A percentile compares a stretch with the other conserved stretches of the same genome.
Conservation (phyloP, 1,140 invertebrate species). For the Tribolium castaneum region DNA sequence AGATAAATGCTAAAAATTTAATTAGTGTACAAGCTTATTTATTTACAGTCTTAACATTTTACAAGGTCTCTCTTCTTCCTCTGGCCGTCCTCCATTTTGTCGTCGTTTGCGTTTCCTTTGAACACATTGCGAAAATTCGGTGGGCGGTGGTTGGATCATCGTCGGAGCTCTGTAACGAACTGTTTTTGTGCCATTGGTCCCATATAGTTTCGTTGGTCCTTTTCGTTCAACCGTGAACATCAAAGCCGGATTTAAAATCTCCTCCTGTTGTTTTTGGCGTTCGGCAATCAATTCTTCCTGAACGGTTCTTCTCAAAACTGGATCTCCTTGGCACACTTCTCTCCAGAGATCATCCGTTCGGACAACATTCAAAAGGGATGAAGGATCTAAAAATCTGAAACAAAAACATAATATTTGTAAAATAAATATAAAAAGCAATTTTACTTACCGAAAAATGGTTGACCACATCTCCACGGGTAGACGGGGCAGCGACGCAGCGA, state of each 20-base stretch:
- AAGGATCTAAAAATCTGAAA: neutral
- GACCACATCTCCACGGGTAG: neutral
- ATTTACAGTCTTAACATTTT: neutral
- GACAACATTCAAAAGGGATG: neutral
- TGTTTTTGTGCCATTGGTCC: neutral
- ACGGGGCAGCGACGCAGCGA: neutral
- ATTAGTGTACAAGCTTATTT: neutral
- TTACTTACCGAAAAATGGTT: neutral
- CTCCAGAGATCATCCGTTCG: neutral
- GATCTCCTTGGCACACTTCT: neutral
- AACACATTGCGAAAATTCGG: neutral
- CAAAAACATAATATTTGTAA: neutral
- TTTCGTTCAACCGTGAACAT: neutral
- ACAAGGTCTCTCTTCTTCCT: neutral
- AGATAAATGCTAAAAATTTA: too few relatives aligned
- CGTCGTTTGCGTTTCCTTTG: neutral
- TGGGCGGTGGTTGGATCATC: neutral
- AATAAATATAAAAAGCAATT: neutral
- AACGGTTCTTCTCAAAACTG: neutral
- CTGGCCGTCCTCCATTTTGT: neutral
- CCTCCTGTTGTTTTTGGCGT: neutral
- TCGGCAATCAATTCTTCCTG: neutral
- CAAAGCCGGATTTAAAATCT: neutral
- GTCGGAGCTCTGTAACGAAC: neutral
- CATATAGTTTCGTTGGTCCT: neutral